Evolutionary conservation across 2,888 invertebrate genomes (phyloP), one percentile per base, ranked within the genome.

Genomic region (Idaea straminata): DNA sequence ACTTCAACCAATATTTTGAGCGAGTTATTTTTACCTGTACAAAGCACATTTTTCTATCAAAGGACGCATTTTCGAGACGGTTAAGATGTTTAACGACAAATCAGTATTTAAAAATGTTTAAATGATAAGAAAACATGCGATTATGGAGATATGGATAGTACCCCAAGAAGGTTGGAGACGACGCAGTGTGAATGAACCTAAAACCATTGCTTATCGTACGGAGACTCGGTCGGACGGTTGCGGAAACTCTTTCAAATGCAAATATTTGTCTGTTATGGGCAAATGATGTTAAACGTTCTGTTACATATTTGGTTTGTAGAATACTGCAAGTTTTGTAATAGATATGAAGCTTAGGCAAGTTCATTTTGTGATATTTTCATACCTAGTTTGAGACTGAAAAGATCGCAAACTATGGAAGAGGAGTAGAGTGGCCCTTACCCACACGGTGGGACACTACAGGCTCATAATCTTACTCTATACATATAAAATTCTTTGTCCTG

Each of bases 131-230:
- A 64, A 72, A 68, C 47, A 74, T 64, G 65, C 73, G 72, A 78
- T 74, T 69, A 64, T 72, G 69, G 62, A 69, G 63, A 76, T 73
- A 67, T 60, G 47, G 47, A 15, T 59, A 65, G 62, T 66, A 62
- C 66, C 65, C 34, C 61, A 67, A 36, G 62, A 64, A 72, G 67
- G 72, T 71, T 73, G 73, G 72, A 69, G 63, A 68, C 74, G 69
- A 62, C 35, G 63, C 66, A 65, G 74, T 77, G 87, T 87, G 83
- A 88, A 84, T 79, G 85, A 88, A 84, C 87, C 78, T 66, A 73
- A 77, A 80, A 71, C 76, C 71, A 66, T 68, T 61, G 76, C 79
- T 88, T 87, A 89, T 88, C 87, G 85, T 83, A 61, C 83, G 74
- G 65, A 71, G 80, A 78, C 81, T 75, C 76, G 62, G 65, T 62